Conservation (phyloP, 2,113 vertebrate genomes). For the Macquaria australasica region DNA sequence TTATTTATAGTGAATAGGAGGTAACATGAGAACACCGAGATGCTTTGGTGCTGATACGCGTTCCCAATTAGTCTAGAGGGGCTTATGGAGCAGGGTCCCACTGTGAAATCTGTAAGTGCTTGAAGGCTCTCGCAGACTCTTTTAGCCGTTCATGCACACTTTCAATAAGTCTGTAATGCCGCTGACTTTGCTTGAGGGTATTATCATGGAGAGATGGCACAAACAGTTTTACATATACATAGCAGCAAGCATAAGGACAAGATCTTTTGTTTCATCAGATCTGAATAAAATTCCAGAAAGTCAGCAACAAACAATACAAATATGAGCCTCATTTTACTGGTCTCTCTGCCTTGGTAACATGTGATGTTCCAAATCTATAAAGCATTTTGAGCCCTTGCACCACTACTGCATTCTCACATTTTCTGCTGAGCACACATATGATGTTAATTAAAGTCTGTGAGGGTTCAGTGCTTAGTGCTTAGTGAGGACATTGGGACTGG, state of each 20-base stretch:
- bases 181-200: not conserved
- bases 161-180: not conserved
- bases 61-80: slow-evolving; percentile 3
- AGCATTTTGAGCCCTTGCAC: not conserved
- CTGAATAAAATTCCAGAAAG: not conserved
- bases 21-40: not conserved
- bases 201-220: slow-evolving; percentile 2
- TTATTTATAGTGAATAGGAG: not conserved
- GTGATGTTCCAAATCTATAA: slow-evolving; percentile 8
- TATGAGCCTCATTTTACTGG: not conserved
- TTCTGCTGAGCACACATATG: slow-evolving; percentile 40
- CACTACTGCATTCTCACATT: not conserved
- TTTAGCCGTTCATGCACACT: not conserved
- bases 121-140: not conserved
- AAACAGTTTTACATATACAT: not conserved
- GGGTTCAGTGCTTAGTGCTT: slow-evolving; percentile 21
- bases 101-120: slow-evolving; percentile 22
- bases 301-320: not conserved
- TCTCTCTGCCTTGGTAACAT: not conserved
- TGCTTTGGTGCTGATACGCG: not conserved
- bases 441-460: slow-evolving; percentile 50
- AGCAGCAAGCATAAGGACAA: not conserved
- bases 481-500: not conserved
- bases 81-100: not conserved
- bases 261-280: not conserved